Evolutionary conservation across 2,888 invertebrate species (phyloP), one percentile per base, ranked within the genome.

Genomic region (Macaria notata): DNA sequence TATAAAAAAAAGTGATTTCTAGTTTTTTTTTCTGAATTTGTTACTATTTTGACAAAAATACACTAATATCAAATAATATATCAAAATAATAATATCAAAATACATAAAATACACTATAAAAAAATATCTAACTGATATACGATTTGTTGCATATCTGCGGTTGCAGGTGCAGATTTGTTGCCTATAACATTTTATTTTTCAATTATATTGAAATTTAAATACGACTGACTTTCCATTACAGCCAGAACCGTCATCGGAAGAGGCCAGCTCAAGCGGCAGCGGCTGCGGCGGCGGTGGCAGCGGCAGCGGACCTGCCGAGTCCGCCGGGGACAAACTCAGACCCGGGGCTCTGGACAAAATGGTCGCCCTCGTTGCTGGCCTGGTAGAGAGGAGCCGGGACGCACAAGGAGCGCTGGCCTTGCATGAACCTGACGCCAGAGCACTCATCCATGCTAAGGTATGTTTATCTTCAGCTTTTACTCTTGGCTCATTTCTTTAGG

Each of bases 271-370:
- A 78, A 61, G 65, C 47, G 78, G 83, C 8, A 73, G 78, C 49
- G 75, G 80, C 0, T 70, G 80, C 54, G 76, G 74, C 1, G 63
- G 51, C 6, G 75, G 81, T 50, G 76, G 81, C 1, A 71, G 80
- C 49, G 77, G 74, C 1, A 75, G 79, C 59, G 81, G 76, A 0
- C 74, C 74, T 54, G 65, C 76, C 0, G 87, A 84, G 60, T 74
- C 73, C 42, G 83, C 78, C 3, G 87, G 88, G 0, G 94, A 94
- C 73, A 97, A 98, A 81, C 94, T 97, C 67, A 94, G 97, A 62
- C 98, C 98, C 0, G 96, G 96, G 0, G 98, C 98, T 0, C 87
- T 98, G 9, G 98, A 98, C 84, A 98, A 98, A 89, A 98, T 98
- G 98, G 97, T 98, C 66, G 96, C 97, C 8, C 87, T 98, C 8